Conservation (phyloP, 2,888 invertebrate genomes). For the Athalia cordata region DNA sequence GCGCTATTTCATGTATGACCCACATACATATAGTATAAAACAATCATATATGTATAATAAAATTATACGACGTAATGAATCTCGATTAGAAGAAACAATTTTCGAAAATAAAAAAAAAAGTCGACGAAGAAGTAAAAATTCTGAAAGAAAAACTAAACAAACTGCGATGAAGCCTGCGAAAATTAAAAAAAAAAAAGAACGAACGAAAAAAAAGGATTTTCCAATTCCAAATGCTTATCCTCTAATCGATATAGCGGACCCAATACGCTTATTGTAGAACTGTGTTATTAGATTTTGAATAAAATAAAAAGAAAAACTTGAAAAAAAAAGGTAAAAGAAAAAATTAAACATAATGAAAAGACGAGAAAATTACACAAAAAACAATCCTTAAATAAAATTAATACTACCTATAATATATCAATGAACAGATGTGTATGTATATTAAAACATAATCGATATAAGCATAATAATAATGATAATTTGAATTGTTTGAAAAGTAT, state of each 20-base stretch:
- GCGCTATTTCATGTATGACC: no score
- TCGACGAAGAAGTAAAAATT: not conserved
- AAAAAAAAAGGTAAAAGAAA: not conserved
- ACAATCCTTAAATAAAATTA: no score
- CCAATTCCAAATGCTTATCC: constrained; percentile 27
- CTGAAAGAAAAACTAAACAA: not conserved
- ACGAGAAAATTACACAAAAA: not conserved
- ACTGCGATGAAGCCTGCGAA: not conserved
- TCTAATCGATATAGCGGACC: constrained; percentile 16
- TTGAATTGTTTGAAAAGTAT: no score
- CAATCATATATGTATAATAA: no score
- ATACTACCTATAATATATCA: no score
- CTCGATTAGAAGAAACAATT: not conserved
- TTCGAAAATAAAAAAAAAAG: not conserved
- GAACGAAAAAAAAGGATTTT: not conserved
- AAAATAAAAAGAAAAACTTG: not conserved
- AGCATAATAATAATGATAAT: no score
- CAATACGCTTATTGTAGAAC: constrained; percentile 47
- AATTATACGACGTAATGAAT: not conserved
- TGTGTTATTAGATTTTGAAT: constrained; percentile 42
- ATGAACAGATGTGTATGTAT: no score
- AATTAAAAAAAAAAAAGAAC: not conserved
- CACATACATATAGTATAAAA: no score
- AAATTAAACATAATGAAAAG: not conserved
- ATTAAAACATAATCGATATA: no score